Evolutionary conservation across 2,888 invertebrate genomes (phyloP).

Genomic region (Cacoxenus indagator): DNA sequence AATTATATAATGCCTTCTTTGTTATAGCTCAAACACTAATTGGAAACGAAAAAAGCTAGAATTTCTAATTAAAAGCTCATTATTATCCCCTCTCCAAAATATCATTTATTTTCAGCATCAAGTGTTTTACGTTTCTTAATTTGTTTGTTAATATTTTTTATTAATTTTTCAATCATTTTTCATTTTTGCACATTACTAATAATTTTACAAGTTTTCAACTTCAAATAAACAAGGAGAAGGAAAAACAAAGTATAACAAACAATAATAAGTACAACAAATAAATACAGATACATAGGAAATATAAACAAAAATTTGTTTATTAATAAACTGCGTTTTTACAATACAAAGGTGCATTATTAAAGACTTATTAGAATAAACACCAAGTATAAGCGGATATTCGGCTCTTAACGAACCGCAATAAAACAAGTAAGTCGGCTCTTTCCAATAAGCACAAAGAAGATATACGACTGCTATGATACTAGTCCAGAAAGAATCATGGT

Average conservation of each 20-base stretch:
- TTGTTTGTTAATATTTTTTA: conserved; percentile 29
- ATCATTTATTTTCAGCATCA: conserved; percentile 36
- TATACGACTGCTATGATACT: no score
- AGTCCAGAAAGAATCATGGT: no score
- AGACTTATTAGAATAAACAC: no score
- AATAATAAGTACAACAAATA: not conserved
- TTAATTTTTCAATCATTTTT: conserved; percentile 23
- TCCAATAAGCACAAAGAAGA: no score
- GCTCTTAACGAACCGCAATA: no score
- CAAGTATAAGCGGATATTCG: no score
- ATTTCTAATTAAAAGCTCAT: conserved; percentile 29
- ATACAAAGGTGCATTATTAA: no score
- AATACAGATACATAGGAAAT: not conserved
- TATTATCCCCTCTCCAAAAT: conserved; percentile 68
- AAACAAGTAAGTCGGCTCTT: no score
- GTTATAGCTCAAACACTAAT: conserved; percentile 2
- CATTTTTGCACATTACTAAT: conserved; percentile 8
- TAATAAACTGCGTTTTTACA: no score
- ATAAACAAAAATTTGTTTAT: not conserved
- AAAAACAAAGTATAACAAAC: conserved; percentile 33
- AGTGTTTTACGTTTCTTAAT: conserved; percentile 29
- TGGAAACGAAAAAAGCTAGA: conserved; percentile 22
- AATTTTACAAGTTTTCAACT: conserved; percentile 22
- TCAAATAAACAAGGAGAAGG: conserved; percentile 35
- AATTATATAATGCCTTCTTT: conserved; percentile 20